A percentile compares a stretch with the other conserved stretches of the same genome.
phyloP scores from a whole-genome alignment of 2,113 vertebrate genomes.

The Irena cyanogastra region DNA sequence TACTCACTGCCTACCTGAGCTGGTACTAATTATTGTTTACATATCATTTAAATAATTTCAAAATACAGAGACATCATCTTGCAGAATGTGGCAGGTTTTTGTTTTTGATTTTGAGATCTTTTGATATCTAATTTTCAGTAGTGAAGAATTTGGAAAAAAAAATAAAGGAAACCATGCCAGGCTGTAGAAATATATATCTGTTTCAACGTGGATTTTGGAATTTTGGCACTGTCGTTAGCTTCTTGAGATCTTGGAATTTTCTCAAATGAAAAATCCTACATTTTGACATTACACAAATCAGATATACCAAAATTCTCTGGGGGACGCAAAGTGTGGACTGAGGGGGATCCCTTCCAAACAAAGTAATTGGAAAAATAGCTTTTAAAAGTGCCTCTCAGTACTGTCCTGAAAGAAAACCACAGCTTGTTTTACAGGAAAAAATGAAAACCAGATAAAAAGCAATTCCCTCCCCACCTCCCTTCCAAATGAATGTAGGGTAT shows the following conservation, averaged over 20 bases:
- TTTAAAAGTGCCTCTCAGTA: neutral
- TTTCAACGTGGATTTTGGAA: neutral
- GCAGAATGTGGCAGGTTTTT: neutral
- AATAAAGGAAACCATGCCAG: neutral
- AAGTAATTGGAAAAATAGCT: neutral
- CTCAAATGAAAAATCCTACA: neutral
- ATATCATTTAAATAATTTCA: neutral
- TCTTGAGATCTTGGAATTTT: neutral
- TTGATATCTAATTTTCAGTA: neutral
- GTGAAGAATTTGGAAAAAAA: neutral
- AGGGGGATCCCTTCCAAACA: neutral
- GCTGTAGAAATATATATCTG: neutral
- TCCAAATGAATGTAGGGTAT: neutral
- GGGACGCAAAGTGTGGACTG: neutral
- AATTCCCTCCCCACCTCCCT: rapidly evolving
- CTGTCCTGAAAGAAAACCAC: neutral
- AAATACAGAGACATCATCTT: neutral
- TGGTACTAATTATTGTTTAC: neutral
- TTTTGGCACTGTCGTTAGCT: neutral
- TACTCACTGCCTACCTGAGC: neutral
- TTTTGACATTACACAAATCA: neutral
- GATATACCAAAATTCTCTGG: neutral
- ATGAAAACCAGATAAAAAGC: neutral
- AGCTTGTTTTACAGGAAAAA: neutral
- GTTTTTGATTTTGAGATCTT: neutral